Base-by-base conservation (phyloP, 2,888 invertebrate genomes). In the Graphium colonna region DNA sequence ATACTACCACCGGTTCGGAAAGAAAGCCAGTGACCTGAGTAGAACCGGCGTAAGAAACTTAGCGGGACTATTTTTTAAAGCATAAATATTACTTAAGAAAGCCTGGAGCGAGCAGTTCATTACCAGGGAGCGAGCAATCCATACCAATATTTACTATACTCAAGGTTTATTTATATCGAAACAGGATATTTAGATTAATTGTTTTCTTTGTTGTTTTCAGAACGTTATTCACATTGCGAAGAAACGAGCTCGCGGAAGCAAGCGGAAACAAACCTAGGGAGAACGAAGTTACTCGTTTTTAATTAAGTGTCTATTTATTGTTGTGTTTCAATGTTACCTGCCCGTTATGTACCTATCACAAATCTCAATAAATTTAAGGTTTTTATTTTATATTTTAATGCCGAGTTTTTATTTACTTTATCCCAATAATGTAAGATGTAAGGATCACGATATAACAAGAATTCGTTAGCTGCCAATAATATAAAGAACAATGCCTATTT, bases 351-450 rank as follows among this genome's bases (percentile, higher is more conserved):
- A 65, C 63, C 62, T 77, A 74, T 68, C 61, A 59, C 66, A 80
- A 83, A 82, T 86, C 82, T 85, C 82, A 86, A 83, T 86, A 84
- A 86, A 85, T 65, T 59, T 81, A 82, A 82, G 79, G 60, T 80
- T 85, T 84, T 59, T 84, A 82, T 74, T 69, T 31, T 58, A 49
- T 52, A 50, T 46, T 40, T 48, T 41, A n/a, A 10, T 2, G n/a
- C 5, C 28, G 12, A n/a, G 9, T 12, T 36, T 46, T 46, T 26
- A 31, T 12, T 44, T 13, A 33, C n/a, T 33, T 33, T 10, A 33
- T 9, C 33, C 33, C 33, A 33, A 10, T 33, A 10, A 9, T 33
- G 4, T 28, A 7, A 7, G 8, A 8, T 28, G 4, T 7, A 28
- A 28, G 28, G 28, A 7, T 28, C 4, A 28, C 28, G 4, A 7